Percentiles rank a stretch among this genome's conserved stretches.
Evolutionary conservation across 1,140 invertebrate genomes (phyloP).

Genomic region (Micrasema longulum): DNA sequence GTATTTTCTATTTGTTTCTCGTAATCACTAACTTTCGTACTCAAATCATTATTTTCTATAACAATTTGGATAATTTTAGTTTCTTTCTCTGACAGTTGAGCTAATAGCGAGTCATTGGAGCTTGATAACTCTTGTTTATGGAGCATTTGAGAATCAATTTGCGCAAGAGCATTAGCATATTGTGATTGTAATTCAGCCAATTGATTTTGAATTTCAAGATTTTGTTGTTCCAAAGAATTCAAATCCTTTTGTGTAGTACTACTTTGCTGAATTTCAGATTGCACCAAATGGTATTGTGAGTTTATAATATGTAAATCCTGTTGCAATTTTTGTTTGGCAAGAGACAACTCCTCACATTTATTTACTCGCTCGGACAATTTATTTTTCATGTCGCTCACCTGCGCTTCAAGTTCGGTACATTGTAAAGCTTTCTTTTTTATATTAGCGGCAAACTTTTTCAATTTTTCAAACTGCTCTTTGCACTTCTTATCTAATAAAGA

Average conservation of each 20-base stretch:
- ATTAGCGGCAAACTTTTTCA: slow-evolving; percentile 81
- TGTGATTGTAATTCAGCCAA: slow-evolving; percentile 7
- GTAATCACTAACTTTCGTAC: slow-evolving; percentile 16
- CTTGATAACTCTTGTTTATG: slow-evolving; percentile 26
- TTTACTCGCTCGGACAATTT: slow-evolving; percentile 57
- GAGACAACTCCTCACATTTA: slow-evolving; percentile 20
- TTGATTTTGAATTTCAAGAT: slow-evolving; percentile 10
- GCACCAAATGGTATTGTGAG: slow-evolving; percentile 30
- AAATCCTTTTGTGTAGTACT: slow-evolving; percentile 14
- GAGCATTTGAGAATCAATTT: slow-evolving; percentile 11
- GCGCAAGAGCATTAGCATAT: slow-evolving; percentile 22
- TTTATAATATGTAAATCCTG: slow-evolving; percentile 38
- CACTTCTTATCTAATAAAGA: slow-evolving; percentile 37
- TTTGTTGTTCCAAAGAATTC: slow-evolving; percentile 26
- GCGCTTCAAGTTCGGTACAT: slow-evolving; percentile 74
- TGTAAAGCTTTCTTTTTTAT: slow-evolving; percentile 77
- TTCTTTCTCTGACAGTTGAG: slow-evolving; percentile 40
- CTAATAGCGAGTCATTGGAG: slow-evolving; percentile 16
- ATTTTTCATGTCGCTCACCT: slow-evolving; percentile 60
- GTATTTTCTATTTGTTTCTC: slow-evolving; percentile 36
- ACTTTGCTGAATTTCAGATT: slow-evolving; percentile 39
- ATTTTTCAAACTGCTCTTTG: slow-evolving; percentile 75
- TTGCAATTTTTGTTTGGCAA: slow-evolving; percentile 11
- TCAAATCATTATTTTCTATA: slow-evolving; percentile 28
- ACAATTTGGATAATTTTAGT: slow-evolving; percentile 4